Conservation (phyloP, 2,113 vertebrate genomes). For the Serilophus lunatus region DNA sequence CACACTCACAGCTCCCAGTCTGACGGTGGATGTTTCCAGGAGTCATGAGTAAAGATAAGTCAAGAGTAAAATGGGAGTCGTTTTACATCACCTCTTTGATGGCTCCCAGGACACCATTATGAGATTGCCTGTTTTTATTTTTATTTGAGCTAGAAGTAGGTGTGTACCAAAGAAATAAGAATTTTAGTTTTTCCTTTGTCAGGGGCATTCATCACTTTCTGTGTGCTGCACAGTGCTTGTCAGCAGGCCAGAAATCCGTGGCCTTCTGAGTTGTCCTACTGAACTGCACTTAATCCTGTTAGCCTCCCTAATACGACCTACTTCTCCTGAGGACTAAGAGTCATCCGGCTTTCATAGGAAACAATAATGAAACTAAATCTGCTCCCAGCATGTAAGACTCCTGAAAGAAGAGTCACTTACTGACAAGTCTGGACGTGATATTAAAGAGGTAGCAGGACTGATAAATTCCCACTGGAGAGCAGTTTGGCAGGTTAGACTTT, state of each 20-base stretch:
- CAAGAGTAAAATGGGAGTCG: background rate
- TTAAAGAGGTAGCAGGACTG: background rate
- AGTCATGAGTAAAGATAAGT: background rate
- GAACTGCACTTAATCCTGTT: conserved; percentile 38
- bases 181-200: background rate
- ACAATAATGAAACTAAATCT: background rate
- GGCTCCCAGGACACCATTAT: background rate
- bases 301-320: conserved; percentile 30
- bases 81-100: background rate
- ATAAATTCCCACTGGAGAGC: background rate
- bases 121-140: background rate
- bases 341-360: background rate
- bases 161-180: background rate
- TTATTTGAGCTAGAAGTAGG: background rate
- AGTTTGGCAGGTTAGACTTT: background rate
- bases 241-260: background rate
- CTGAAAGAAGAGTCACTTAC: background rate
- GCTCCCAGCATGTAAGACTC: background rate
- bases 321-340: conserved; percentile 26
- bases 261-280: conserved; percentile 9
- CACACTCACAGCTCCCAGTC: background rate
- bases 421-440: background rate
- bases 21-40: accelerated
- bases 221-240: background rate
- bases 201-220: background rate